These are phyloP conservation scores for Clepsis dumicolana DNA, from an alignment of 2,888 invertebrate genomes.

Conservation along the genomic window DNA sequence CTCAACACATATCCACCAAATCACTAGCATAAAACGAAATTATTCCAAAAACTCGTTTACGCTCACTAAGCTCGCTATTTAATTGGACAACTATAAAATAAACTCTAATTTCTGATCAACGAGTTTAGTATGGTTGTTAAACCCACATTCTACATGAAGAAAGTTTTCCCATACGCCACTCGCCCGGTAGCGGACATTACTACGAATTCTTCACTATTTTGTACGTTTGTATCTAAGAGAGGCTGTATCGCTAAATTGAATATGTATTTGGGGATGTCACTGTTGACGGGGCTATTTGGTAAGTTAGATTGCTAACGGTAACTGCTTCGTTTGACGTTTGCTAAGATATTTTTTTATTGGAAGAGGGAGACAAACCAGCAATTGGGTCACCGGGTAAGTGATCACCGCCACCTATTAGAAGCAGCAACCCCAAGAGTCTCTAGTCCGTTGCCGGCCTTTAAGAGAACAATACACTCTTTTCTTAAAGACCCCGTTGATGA, in stretches of 20 bases:
- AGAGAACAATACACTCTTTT: too few species aligned
- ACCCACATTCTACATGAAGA: slow-evolving; percentile 39
- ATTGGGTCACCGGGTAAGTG: too few species aligned
- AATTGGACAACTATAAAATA: slow-evolving; percentile 40
- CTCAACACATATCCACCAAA: neutral
- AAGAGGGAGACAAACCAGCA: too few species aligned
- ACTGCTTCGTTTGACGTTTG: slow-evolving; percentile 9
- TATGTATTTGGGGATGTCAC: slow-evolving; percentile 28
- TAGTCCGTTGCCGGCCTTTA: too few species aligned
- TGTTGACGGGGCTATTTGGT: slow-evolving; percentile 3
- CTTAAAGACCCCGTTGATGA: too few species aligned
- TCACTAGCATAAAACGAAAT: neutral
- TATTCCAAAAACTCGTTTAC: slow-evolving; percentile 30
- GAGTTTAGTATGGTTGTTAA: slow-evolving; percentile 38
- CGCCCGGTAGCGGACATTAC: slow-evolving; percentile 32
- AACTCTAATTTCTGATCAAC: slow-evolving; percentile 38
- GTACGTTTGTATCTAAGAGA: slow-evolving; percentile 28
- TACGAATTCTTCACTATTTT: slow-evolving; percentile 37
- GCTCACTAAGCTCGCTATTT: slow-evolving; percentile 16
- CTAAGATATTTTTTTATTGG: too few species aligned
- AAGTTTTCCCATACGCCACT: slow-evolving; percentile 42
- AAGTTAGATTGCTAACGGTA: slow-evolving; percentile 14
- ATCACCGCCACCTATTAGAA: too few species aligned
- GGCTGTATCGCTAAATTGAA: slow-evolving; percentile 36
- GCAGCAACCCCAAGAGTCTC: too few species aligned